Evolutionary conservation across 2,797 vertebrate species (phyloP).

Genomic region (Aplochiton taeniatus): DNA sequence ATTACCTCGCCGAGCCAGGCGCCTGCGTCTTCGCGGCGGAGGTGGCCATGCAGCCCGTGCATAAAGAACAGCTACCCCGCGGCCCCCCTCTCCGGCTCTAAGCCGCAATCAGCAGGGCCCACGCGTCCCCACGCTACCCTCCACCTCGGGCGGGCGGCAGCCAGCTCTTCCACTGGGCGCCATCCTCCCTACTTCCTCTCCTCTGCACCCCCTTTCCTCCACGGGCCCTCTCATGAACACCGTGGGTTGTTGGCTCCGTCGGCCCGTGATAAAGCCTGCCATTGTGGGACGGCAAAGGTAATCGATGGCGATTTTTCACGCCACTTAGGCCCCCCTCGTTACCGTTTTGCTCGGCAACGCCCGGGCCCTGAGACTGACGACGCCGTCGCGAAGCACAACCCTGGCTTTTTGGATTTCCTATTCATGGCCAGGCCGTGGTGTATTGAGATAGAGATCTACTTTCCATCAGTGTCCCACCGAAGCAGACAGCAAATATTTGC

Average conservation of each 20-base stretch:
- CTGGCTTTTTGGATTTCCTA: constrained; percentile 37
- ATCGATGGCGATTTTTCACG: constrained; percentile 65
- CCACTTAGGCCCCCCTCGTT: constrained; percentile 58
- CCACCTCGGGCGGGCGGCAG: constrained; percentile 15
- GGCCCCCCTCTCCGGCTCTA: constrained; percentile 18
- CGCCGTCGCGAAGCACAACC: constrained; percentile 32
- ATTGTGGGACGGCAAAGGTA: constrained; percentile 40
- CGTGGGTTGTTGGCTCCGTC: constrained; percentile 35
- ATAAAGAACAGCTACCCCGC: constrained; percentile 17
- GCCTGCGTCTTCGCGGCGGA: constrained; percentile 28
- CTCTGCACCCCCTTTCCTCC: background rate
- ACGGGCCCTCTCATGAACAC: constrained; percentile 26
- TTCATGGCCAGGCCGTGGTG: constrained; percentile 31
- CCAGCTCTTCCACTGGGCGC: constrained; percentile 4
- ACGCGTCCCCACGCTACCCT: constrained; percentile 12
- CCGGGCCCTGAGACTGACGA: constrained; percentile 43
- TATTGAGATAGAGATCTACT: constrained; percentile 9
- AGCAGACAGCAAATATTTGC: constrained; percentile 74
- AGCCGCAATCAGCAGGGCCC: constrained; percentile 7
- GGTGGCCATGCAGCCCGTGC: constrained; percentile 31
- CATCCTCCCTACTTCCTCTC: constrained; percentile 10
- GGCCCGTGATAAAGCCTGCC: constrained; percentile 57
- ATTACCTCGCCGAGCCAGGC: constrained; percentile 46
- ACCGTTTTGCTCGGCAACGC: constrained; percentile 53
- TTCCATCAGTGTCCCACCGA: constrained; percentile 62